Base-by-base conservation (phyloP, 2,113 vertebrate genomes). In the Phyllostomus discolor region DNA sequence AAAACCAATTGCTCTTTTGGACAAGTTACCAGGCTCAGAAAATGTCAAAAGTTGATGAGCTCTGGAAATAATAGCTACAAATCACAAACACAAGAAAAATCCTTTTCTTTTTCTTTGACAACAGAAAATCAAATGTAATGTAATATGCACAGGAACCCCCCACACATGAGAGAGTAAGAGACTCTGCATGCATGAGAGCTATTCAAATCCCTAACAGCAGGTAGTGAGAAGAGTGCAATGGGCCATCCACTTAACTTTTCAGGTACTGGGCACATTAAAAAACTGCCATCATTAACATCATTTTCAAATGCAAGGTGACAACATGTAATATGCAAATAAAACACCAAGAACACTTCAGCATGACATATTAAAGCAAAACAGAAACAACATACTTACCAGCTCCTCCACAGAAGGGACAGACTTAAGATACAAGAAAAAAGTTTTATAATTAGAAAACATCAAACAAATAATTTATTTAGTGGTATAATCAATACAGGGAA, bases 361-460 rank as follows among this genome's bases (percentile, higher is more conserved):
- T 57, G 57, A 96, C 88, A 97, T 41, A 93, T 33, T 80, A 96
- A 90, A 94, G 83, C 62, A 94, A 95, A 97, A 96, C 57, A 91
- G 86, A 98, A 97, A 94, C 26, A 35, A 81, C 38, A 97, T 96
- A 99, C 99, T 99, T 99, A 99, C 99, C 99, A 99, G 98, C 50
- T 99, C 98, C 78, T 99, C 99, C 99, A 99, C 95, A 98, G 99
- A 98, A 97, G 98, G 98, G 98, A 99, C 98, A 98, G 99, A 99
- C 99, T 99, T 99, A 98, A 98, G 98, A 98, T 97, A 98, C 95
- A 99, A 99, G 99, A 99, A 98, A 96, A 98, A 98, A 98, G 97
- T 98, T 98, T 96, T 90, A 92, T 86, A 96, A 97, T 99, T 99
- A 99, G 98, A 98, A 98, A 98, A 97, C 1, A 94, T 88, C 75